Conservation (phyloP, 2,113 vertebrate species). For the Suricata suricatta region DNA sequence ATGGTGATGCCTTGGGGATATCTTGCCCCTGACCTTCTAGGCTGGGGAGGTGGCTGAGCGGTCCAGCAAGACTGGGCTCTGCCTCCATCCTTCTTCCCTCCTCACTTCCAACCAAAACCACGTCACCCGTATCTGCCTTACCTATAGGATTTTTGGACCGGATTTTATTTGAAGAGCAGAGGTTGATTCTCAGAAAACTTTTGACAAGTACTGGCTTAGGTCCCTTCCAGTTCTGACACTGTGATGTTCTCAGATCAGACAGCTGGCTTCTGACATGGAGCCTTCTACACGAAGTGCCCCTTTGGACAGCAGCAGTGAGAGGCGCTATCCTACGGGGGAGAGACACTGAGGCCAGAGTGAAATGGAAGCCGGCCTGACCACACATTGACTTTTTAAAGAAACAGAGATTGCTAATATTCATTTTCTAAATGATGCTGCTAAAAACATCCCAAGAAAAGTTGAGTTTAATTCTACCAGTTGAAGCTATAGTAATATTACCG, state of each 20-base stretch:
- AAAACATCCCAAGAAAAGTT: slow-evolving; percentile 20
- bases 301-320: background rate
- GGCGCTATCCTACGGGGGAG: background rate
- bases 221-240: background rate
- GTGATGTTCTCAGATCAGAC: background rate
- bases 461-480: slow-evolving; percentile 46
- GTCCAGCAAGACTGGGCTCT: background rate
- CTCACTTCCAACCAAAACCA: background rate
- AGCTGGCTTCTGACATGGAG: background rate
- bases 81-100: background rate
- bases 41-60: background rate
- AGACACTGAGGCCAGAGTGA: background rate
- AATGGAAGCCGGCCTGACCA: background rate
- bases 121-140: background rate
- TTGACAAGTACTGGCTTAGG: background rate
- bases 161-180: background rate
- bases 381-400: background rate
- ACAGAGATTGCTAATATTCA: background rate
- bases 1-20: background rate
- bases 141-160: background rate
- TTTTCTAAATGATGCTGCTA: background rate
- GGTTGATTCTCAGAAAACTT: background rate
- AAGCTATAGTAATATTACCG: slow-evolving; percentile 68
- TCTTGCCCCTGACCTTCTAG: background rate
- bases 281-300: background rate